Evolutionary conservation across 2,113 vertebrate species (phyloP), one percentile per base, ranked within the genome.

Genomic region (Hemiprocne comata): DNA sequence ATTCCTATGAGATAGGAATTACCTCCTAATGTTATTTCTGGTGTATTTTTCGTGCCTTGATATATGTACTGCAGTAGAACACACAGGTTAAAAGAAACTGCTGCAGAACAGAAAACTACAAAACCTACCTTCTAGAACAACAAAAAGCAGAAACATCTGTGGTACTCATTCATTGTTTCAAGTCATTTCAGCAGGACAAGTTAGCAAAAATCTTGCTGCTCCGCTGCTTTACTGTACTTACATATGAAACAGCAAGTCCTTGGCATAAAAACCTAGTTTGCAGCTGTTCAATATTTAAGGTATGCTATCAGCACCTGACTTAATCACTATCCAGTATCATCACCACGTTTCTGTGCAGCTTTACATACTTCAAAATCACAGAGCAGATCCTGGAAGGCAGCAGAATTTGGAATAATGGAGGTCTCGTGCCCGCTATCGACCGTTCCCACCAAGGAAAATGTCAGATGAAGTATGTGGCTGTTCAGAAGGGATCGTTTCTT

Each of bases 371-470:
- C 99, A 92, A 99, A 99, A 97, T 99, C 99, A 34, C 99, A 99
- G 21, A 99, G 99, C 40, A 99, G 98, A 94, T 99, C 99, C 97
- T 99, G 99, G 96, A 99, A 99, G 86, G 99, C 99, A 17, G 98
- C 99, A 93, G 99, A 99, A 97, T 99, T 99, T 78, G 99, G 99
- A 87, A 99, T 99, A 96, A 99, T 99, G 92, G 99, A 99, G 20
- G 99, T 99, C 97, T 99, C 99, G 0, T 99, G 99, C 36, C 99
- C 99, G 1, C 99, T 99, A 78, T 99, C 99, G 1, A 99, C 99
- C 1, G 99, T 99, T 81, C 99, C 99, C 97, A 99, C 99, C 97
- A 99, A 97, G 51, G 99, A 99, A 97, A 99, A 99, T 50, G 99
- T 99, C 85, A 99, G 98, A 93, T 99, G 99, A 29, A 99, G 98